Conservation (phyloP, 2,888 invertebrate genomes). For the Buathra laborator region DNA sequence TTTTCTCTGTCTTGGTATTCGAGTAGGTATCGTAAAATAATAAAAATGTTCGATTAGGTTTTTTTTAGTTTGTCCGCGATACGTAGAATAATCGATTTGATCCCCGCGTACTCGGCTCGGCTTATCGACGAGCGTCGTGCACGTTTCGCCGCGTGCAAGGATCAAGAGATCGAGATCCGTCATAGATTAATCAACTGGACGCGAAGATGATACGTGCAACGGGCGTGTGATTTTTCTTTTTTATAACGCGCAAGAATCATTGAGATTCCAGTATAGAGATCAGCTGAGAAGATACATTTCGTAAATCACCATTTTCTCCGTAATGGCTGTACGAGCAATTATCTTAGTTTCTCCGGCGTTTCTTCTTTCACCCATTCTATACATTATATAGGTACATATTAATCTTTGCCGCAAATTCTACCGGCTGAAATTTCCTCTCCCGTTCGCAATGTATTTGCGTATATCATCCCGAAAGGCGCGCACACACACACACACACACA, state of each 20-base stretch:
- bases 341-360: no score
- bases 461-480: background rate
- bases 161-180: constrained; percentile 36
- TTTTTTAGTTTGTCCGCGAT: background rate
- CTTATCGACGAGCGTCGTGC: background rate
- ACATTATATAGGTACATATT: no score
- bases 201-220: constrained; percentile 3
- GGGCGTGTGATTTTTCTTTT: background rate
- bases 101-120: background rate
- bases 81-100: background rate
- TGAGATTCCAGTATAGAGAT: background rate
- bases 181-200: constrained; percentile 4
- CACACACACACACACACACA: background rate
- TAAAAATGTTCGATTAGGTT: background rate
- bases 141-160: constrained; percentile 23
- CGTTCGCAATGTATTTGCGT: background rate
- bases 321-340: background rate
- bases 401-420: background rate
- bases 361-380: no score
- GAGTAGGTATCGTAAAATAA: no score
- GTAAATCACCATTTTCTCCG: background rate
- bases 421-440: background rate
- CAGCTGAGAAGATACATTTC: no score
- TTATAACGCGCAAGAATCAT: background rate
- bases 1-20: no score